phyloP scores from a whole-genome alignment of 2,888 invertebrate genomes.

The Lycia hirtaria region DNA sequence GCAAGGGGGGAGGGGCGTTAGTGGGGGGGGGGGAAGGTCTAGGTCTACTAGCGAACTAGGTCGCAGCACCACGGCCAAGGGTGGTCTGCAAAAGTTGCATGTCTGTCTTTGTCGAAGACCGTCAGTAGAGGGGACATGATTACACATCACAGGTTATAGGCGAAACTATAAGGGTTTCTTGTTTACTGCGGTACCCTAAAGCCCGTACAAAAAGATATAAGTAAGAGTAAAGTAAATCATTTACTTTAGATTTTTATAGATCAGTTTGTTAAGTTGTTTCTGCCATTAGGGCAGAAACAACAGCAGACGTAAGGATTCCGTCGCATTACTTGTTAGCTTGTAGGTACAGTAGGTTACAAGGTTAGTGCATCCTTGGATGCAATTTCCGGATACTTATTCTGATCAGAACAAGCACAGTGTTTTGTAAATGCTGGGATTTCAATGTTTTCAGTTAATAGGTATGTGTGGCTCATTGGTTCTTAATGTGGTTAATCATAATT shows the following conservation, averaged over 20 bases:
- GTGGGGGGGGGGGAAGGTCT: conserved; percentile 45
- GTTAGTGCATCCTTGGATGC: conserved; percentile 22
- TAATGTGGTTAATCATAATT: conserved; percentile 1
- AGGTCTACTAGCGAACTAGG: conserved; percentile 71
- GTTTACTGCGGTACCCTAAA: too few relatives aligned
- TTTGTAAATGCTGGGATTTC: conserved; percentile 1
- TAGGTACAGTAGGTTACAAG: conserved; percentile 20
- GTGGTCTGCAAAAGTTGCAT: conserved; percentile 77
- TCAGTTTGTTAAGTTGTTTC: conserved; percentile 9
- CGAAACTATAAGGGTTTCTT: too few relatives aligned
- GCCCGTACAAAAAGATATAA: too few relatives aligned
- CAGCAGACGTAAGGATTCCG: conserved; percentile 19
- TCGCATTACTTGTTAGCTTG: neutral
- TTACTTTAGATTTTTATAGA: too few relatives aligned
- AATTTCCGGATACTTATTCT: conserved; percentile 22
- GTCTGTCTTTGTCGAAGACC: conserved; percentile 59
- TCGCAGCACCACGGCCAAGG: conserved; percentile 83
- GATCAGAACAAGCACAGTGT: neutral
- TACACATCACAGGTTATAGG: too few relatives aligned
- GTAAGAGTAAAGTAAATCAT: too few relatives aligned
- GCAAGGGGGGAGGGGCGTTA: conserved; percentile 44
- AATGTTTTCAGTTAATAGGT: conserved; percentile 1
- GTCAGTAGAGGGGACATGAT: conserved; percentile 27
- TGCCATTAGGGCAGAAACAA: neutral
- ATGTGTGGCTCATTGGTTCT: neutral